Evolutionary conservation across 2,888 invertebrate species (phyloP), one percentile per base, ranked within the genome.

Genomic region (Dermolepida albohirtum): DNA sequence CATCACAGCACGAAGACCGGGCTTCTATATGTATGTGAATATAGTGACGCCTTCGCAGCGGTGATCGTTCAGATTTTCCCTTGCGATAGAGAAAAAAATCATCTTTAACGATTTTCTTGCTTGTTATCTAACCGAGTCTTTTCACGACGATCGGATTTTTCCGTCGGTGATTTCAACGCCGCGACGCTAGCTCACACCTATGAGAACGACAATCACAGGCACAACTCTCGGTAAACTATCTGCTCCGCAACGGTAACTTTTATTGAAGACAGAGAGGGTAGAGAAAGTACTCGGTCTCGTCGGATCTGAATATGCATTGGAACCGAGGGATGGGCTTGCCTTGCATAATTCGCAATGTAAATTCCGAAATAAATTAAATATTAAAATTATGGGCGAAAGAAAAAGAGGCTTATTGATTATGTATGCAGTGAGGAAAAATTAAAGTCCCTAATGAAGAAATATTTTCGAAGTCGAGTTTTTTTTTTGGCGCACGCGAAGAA

Each of bases 341-440:
- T 65, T 82, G 83, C 83, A 84, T 84, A 81, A 84, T 84, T 83
- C 83, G 81, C 81, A 81, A 84, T 84, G 82, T 81, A 84, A 84
- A 84, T 84, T 83, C 41, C 82, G 83, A 84, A 84, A 83, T 84
- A 84, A 84, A 84, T 84, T 84, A 84, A 84, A 84, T 84, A 84
- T 84, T 82, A 84, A 84, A 84, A 84, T 84, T 83, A 84, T 80
- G 82, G 81, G 79, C 78, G 74, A 75, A 73, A 74, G 73, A 75
- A 73, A 73, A 72, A 77, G 81, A 80, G 78, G 77, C 82, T 82
- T 80, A 84, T 84, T 82, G 83, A 84, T 84, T 84, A 84, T 84
- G 83, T 83, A 83, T 83, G 82, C 83, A 83, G 83, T 78, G 82
- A 82, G 81, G 82, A 83, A 83, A 83, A 83, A 83, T 83, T 83